Percentiles rank a stretch among this genome's conserved stretches.
Conservation (phyloP, 2,888 invertebrate genomes). For the Melieria picta region DNA sequence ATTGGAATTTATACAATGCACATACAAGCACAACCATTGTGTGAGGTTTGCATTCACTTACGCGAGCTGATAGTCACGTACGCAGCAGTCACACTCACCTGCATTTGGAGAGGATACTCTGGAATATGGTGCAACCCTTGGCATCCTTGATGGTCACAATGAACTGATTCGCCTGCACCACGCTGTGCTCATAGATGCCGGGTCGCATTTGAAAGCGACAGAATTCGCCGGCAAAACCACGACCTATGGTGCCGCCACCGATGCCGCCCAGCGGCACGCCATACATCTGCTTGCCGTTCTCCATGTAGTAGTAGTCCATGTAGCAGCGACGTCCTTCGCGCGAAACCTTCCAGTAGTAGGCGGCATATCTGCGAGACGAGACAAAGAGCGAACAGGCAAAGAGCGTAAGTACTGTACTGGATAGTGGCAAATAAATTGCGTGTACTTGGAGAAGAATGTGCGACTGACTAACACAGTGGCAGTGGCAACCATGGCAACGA, state of each 20-base stretch:
- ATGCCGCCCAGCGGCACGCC: constrained; percentile 89
- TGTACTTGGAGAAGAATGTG: too few relatives aligned
- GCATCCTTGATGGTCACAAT: constrained; percentile 84
- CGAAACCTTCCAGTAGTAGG: constrained; percentile 74
- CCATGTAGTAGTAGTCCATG: constrained; percentile 81
- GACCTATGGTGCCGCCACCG: constrained; percentile 80
- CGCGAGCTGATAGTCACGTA: too few relatives aligned
- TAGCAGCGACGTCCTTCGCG: constrained; percentile 75
- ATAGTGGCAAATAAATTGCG: neutral
- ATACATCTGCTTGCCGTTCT: constrained; percentile 84
- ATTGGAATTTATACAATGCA: too few relatives aligned
- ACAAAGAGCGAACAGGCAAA: neutral
- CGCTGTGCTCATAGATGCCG: constrained; percentile 87
- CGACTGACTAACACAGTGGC: too few relatives aligned
- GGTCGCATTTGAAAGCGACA: constrained; percentile 91
- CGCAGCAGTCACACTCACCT: constrained; percentile 68
- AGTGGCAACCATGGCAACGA: neutral
- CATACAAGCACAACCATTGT: too few relatives aligned
- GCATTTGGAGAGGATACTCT: constrained; percentile 81
- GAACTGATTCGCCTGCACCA: constrained; percentile 87
- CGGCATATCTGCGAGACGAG: constrained; percentile 71
- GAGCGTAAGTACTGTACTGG: neutral
- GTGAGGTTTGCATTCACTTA: too few relatives aligned
- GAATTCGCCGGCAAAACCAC: constrained; percentile 93
- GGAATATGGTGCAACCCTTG: constrained; percentile 76